Evolutionary conservation across 1,140 invertebrate genomes (phyloP).

Genomic region (Diachasma alloeum): DNA sequence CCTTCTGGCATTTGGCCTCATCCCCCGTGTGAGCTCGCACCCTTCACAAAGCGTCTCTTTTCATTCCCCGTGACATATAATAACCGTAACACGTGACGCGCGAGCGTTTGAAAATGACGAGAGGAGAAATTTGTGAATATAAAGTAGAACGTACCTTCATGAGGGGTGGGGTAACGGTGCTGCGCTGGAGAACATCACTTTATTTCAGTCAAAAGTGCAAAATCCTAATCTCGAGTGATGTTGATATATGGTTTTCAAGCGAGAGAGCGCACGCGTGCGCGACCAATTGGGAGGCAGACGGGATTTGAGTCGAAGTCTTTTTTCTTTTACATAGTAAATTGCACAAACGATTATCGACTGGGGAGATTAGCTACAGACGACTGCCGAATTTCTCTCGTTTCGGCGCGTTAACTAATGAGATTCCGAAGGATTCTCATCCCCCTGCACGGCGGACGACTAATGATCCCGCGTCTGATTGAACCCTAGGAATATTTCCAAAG

Average conservation of each 20-base stretch:
- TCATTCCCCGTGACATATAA: slow-evolving; percentile 39
- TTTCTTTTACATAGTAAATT: background rate
- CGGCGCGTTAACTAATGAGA: slow-evolving; percentile 10
- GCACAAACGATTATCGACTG: slow-evolving; percentile 10
- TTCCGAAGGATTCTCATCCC: slow-evolving; percentile 3
- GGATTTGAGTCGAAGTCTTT: background rate
- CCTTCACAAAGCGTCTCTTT: background rate
- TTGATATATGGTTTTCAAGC: slow-evolving; percentile 38
- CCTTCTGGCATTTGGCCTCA: background rate
- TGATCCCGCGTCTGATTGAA: background rate
- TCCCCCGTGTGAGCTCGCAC: background rate
- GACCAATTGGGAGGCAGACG: background rate
- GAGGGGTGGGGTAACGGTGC: background rate
- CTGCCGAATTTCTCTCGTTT: background rate
- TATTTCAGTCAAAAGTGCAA: slow-evolving; percentile 40
- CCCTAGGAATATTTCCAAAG: background rate
- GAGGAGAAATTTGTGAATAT: slow-evolving; percentile 42
- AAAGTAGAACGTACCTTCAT: slow-evolving; percentile 24
- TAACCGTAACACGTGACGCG: slow-evolving; percentile 38
- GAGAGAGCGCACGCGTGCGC: slow-evolving; percentile 5
- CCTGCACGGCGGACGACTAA: background rate
- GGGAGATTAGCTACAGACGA: background rate
- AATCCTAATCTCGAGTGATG: slow-evolving; percentile 46
- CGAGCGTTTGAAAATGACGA: slow-evolving; percentile 29
- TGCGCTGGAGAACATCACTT: slow-evolving; percentile 22